Evolutionary conservation across 1,140 invertebrate genomes (phyloP).

Genomic region (Eulimnadia texana): DNA sequence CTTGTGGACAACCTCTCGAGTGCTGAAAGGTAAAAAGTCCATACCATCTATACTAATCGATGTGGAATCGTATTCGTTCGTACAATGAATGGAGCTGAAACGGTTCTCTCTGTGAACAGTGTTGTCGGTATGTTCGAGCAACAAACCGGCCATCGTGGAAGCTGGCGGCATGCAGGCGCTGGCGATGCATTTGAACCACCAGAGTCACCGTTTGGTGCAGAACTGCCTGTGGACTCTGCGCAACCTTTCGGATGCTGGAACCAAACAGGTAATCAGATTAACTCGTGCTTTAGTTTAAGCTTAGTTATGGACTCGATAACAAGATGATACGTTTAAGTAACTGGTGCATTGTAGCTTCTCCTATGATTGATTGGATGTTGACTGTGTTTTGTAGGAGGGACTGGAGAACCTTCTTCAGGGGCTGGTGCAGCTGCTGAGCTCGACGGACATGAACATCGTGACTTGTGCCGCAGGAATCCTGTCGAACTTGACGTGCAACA

Average conservation of each 20-base stretch:
- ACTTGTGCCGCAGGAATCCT: conserved; percentile 96
- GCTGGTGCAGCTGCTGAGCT: conserved; percentile 76
- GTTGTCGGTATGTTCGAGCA: conserved; percentile 89
- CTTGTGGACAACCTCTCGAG: conserved; percentile 92
- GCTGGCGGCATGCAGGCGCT: conserved; percentile 94
- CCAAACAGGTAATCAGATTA: conserved; percentile 53
- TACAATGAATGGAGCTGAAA: neutral
- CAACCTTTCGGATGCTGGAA: conserved; percentile 95
- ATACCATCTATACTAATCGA: too few species aligned
- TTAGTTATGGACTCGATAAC: too few species aligned
- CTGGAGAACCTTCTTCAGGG: conserved; percentile 76
- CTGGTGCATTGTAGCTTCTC: too few species aligned
- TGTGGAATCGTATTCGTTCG: neutral
- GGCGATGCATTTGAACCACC: conserved; percentile 84
- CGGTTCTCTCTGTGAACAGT: conserved; percentile 39
- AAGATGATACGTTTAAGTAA: too few species aligned
- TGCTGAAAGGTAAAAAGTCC: conserved; percentile 76
- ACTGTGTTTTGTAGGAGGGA: conserved; percentile 48
- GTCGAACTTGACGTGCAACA: conserved; percentile 97
- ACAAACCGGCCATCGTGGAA: conserved; percentile 94
- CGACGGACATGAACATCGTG: conserved; percentile 87
- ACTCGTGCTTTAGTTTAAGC: too few species aligned
- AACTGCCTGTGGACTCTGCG: conserved; percentile 95
- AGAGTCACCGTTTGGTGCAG: conserved; percentile 81
- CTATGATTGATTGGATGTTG: too few species aligned